Conservation (phyloP, 2,113 vertebrate genomes). For the Catharus bicknelli region DNA sequence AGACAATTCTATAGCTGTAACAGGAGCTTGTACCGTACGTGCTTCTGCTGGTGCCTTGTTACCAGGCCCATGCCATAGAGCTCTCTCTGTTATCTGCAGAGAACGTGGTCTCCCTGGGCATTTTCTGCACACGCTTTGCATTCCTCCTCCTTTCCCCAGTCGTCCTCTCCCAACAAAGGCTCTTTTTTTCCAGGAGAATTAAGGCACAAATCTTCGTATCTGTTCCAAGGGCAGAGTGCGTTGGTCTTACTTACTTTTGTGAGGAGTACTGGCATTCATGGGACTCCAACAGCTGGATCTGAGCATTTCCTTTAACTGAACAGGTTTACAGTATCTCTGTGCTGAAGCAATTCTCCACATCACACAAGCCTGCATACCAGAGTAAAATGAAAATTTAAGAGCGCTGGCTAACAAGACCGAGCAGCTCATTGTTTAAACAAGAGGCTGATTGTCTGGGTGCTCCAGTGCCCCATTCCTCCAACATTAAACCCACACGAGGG, state of each 20-base stretch:
- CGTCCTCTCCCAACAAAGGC: slow-evolving; percentile 39
- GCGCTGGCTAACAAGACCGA: slow-evolving; percentile 69
- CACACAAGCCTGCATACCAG: slow-evolving; percentile 63
- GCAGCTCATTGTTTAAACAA: slow-evolving; percentile 69
- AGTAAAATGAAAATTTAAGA: slow-evolving; percentile 67
- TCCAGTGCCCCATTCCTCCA: slow-evolving; percentile 65
- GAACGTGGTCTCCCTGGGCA: not conserved
- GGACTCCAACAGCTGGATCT: slow-evolving; percentile 70
- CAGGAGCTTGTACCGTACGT: not conserved
- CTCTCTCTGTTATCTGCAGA: slow-evolving; percentile 13
- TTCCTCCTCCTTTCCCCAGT: slow-evolving; percentile 26
- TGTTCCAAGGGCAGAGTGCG: slow-evolving; percentile 39
- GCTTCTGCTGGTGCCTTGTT: not conserved
- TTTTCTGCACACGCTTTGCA: slow-evolving; percentile 24
- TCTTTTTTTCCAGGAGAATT: slow-evolving; percentile 37
- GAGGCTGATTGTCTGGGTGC: slow-evolving; percentile 73
- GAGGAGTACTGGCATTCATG: slow-evolving; percentile 52
- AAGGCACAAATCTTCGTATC: not conserved
- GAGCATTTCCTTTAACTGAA: slow-evolving; percentile 73
- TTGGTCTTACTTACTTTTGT: slow-evolving; percentile 28
- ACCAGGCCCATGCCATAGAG: not conserved
- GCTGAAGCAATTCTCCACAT: slow-evolving; percentile 66
- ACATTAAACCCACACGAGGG: slow-evolving; percentile 65
- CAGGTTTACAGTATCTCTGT: slow-evolving; percentile 62
- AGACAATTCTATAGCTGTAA: not conserved